Conservation (phyloP, 2,797 vertebrate species). For the Phoxinus dragarum region DNA sequence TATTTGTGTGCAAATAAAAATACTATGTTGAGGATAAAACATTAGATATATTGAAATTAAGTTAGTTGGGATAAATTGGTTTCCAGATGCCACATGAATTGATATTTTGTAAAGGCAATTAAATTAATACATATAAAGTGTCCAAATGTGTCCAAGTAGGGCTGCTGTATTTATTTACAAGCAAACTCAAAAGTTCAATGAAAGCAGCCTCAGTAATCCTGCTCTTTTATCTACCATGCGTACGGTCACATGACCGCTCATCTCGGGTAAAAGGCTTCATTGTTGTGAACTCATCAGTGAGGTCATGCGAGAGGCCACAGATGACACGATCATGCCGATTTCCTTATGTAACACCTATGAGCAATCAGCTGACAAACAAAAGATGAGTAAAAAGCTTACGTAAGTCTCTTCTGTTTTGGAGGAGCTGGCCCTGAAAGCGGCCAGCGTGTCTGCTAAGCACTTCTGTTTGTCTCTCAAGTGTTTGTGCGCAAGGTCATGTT, state of each 20-base stretch:
- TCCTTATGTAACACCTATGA: conserved; percentile 62
- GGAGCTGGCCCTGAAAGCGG: conserved; percentile 68
- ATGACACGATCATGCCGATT: conserved; percentile 57
- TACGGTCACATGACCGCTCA: conserved; percentile 29
- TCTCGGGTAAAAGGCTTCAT: conserved; percentile 22
- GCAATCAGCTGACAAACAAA: conserved; percentile 68
- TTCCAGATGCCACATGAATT: neutral
- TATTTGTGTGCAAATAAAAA: neutral
- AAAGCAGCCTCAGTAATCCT: conserved; percentile 18
- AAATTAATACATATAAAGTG: neutral
- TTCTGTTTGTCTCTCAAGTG: conserved; percentile 62
- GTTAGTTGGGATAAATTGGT: neutral
- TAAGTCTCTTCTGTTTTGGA: conserved; percentile 66
- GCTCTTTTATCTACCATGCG: conserved; percentile 7
- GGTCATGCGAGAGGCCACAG: conserved; percentile 45
- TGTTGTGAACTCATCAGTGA: conserved; percentile 37
- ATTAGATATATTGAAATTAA: neutral
- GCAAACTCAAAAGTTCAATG: conserved; percentile 21
- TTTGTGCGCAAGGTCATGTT: conserved; percentile 10
- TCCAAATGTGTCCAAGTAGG: neutral
- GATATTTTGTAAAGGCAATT: neutral
- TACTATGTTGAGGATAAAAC: neutral
- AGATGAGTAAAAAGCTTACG: conserved; percentile 70
- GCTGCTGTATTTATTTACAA: conserved; percentile 25
- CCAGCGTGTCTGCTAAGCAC: conserved; percentile 59